Evolutionary conservation across 1,140 invertebrate genomes (phyloP).

Genomic region (Scylla paramamosain): DNA sequence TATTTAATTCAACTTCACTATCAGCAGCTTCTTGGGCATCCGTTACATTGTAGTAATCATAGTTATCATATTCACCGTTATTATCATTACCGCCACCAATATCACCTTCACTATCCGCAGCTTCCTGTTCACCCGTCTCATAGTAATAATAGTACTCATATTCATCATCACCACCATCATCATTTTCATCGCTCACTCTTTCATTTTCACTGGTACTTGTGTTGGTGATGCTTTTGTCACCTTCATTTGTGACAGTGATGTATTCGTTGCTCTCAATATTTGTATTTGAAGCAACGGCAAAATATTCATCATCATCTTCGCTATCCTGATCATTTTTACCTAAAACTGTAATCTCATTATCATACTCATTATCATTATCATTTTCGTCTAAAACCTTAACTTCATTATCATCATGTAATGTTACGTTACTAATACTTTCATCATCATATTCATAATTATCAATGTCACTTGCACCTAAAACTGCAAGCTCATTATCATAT

Average conservation of each 20-base stretch:
- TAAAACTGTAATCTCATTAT: not conserved
- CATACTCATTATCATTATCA: constrained; percentile 22
- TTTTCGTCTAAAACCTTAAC: not conserved
- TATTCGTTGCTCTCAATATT: not conserved
- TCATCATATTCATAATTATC: too few species aligned
- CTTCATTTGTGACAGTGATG: not conserved
- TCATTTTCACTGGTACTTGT: too few species aligned
- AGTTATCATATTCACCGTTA: too few species aligned
- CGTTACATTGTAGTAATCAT: not conserved
- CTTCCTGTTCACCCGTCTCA: not conserved
- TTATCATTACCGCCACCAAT: not conserved
- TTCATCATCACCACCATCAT: too few species aligned
- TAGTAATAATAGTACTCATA: too few species aligned
- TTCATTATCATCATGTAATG: not conserved
- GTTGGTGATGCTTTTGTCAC: too few species aligned
- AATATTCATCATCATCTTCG: not conserved
- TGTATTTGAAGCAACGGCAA: not conserved
- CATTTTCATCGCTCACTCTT: too few species aligned
- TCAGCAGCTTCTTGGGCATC: not conserved
- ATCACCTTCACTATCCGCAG: constrained; percentile 4
- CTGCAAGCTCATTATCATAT: not conserved
- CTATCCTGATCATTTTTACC: not conserved
- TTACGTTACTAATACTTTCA: too few species aligned
- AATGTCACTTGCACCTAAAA: not conserved
- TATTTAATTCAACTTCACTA: constrained; percentile 25